phyloP scores from a whole-genome alignment of 2,888 invertebrate genomes.

The Lathronympha strigana region DNA sequence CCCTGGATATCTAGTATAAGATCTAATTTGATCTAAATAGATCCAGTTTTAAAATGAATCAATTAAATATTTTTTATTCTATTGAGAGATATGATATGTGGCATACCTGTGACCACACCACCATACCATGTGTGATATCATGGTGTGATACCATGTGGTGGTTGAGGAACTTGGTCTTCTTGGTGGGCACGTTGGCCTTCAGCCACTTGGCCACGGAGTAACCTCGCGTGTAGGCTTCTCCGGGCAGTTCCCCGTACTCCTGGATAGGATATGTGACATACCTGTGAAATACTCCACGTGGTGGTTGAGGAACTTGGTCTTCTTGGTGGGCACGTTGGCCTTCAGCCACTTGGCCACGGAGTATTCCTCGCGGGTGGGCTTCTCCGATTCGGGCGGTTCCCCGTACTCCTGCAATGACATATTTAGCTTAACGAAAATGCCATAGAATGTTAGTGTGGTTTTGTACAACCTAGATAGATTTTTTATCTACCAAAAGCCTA shows the following conservation, averaged over 20 bases:
- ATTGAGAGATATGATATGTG: too few species aligned
- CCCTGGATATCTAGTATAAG: too few species aligned
- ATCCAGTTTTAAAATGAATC: too few species aligned
- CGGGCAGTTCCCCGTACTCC: constrained; percentile 46
- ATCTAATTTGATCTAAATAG: too few species aligned
- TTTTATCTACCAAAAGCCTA: too few species aligned
- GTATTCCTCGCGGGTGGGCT: constrained; percentile 95
- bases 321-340: constrained; percentile 96
- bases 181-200: constrained; percentile 95
- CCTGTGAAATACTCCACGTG: constrained; percentile 99
- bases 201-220: constrained; percentile 97
- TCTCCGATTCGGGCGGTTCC: constrained; percentile 82
- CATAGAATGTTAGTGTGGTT: not conserved
- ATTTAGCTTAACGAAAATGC: not conserved
- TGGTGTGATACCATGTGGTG: constrained; percentile 99
- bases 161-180: constrained; percentile 97
- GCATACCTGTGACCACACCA: too few species aligned
- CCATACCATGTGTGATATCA: too few species aligned
- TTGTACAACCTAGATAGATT: too few species aligned
- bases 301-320: constrained; percentile 97
- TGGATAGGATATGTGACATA: constrained; percentile 57
- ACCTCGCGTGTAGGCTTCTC: constrained; percentile 95
- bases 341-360: constrained; percentile 97
- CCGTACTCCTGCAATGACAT: constrained; percentile 67
- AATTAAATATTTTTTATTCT: too few species aligned